These are phyloP conservation scores for Escarpia spicata DNA, from an alignment of 2,888 invertebrate genomes.

Conservation along the genomic window DNA sequence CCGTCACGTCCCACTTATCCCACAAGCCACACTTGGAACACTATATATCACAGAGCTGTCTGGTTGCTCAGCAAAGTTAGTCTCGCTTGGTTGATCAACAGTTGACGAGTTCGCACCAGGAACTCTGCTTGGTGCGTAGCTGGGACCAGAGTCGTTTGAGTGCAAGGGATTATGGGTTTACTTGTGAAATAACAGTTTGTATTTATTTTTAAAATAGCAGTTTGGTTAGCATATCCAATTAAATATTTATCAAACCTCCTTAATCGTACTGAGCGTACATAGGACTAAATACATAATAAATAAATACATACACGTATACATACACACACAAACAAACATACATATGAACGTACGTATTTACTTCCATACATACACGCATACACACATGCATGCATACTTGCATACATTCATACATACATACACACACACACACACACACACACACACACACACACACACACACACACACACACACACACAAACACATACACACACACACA, in stretches of 20 bases:
- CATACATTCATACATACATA: background rate
- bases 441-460: background rate
- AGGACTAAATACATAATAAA: too few species aligned
- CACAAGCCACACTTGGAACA: background rate
- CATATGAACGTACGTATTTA: background rate
- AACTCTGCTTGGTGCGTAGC: background rate
- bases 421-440: background rate
- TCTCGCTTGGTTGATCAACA: background rate
- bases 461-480: background rate
- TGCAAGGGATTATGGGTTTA: background rate
- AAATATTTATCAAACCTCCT: background rate
- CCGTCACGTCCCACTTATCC: background rate
- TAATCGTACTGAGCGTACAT: background rate
- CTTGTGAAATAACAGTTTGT: background rate
- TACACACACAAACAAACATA: background rate
- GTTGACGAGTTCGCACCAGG: background rate
- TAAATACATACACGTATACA: background rate
- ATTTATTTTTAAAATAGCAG: too few species aligned
- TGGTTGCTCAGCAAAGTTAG: background rate
- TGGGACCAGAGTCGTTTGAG: background rate
- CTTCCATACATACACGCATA: background rate
- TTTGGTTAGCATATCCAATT: background rate
- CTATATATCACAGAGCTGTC: background rate
- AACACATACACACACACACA: background rate
- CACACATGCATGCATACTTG: background rate